Evolutionary conservation across 2,113 vertebrate genomes (phyloP), one percentile per base, ranked within the genome.

Genomic region (Loxodonta africana): DNA sequence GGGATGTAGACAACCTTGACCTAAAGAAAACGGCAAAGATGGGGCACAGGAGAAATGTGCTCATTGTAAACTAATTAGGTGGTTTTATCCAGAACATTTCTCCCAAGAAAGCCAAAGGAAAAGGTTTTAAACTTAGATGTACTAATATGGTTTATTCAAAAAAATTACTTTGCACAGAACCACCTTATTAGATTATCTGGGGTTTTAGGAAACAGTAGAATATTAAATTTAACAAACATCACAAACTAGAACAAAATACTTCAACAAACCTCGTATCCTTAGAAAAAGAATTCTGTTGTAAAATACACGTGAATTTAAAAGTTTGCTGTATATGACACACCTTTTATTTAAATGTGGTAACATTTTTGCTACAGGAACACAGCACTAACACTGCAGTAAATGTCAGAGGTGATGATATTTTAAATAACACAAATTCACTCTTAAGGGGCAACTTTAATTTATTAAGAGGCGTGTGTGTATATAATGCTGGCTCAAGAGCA

Each of bases 401-500:
- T 57, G 91, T 77, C 57, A 74, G 17, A 46, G 25, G 78, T 48
- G 33, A 92, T 1, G 7, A 74, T 57, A 74, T 86, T 41, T 71
- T 81, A 92, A 83, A 88, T 46, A 91, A 71, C 37, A 88, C 18
- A 76, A 86, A 87, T 53, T 74, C 28, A 65, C 26, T 41, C 69
- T 94, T 89, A 84, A 90, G 65, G 25, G 48, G 21, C 48, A 76
- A 88, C 57, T 83, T 60, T 51, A 78, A 67, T 85, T 86, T 82
- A 94, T 63, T 44, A 82, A 21, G 46, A 96, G 28, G 63, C 85
- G 26, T 9, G 53, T 9, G 21, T n/a, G 83, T 18, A 76, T 23
- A 67, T 46, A 83, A 30, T 89, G 83, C 83, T 97, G 21, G 74
- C 96, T 91, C 83, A 83, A 48, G 62, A 93, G 63, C 74, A 63